Conservation (phyloP, 2,113 vertebrate genomes). For the Pogona vitticeps region DNA sequence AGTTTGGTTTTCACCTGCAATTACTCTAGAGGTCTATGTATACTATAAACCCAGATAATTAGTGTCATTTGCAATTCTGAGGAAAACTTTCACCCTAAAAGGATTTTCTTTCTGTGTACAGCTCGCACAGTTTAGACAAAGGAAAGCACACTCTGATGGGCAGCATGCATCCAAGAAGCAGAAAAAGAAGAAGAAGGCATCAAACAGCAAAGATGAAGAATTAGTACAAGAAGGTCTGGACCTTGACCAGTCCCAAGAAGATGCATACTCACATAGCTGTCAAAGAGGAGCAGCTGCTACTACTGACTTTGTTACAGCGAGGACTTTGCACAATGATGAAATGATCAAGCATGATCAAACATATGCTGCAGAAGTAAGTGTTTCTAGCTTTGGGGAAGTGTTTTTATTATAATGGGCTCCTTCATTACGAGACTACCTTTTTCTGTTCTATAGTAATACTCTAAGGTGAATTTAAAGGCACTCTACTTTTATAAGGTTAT, state of each 20-base stretch:
- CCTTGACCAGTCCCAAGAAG: constrained; percentile 67
- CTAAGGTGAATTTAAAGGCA: not conserved
- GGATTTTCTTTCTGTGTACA: constrained; percentile 68
- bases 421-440: not conserved
- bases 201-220: constrained; percentile 74
- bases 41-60: constrained; percentile 14
- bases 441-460: not conserved
- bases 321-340: constrained; percentile 83
- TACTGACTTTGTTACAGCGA: constrained; percentile 78
- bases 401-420: not conserved
- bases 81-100: constrained; percentile 61
- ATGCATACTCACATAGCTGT: constrained; percentile 61
- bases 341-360: constrained; percentile 80
- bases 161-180: constrained; percentile 85
- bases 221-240: constrained; percentile 69
- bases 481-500: not conserved
- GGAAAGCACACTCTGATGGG: constrained; percentile 87
- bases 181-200: constrained; percentile 87
- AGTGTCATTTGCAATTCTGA: constrained; percentile 48
- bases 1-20: constrained; percentile 43
- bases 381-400: not conserved
- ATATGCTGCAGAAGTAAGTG: constrained; percentile 87
- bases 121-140: constrained; percentile 94
- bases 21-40: constrained; percentile 42
- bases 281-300: constrained; percentile 66